Conservation (phyloP, 2,888 invertebrate species). For the Heteromyza rotundicornis region DNA sequence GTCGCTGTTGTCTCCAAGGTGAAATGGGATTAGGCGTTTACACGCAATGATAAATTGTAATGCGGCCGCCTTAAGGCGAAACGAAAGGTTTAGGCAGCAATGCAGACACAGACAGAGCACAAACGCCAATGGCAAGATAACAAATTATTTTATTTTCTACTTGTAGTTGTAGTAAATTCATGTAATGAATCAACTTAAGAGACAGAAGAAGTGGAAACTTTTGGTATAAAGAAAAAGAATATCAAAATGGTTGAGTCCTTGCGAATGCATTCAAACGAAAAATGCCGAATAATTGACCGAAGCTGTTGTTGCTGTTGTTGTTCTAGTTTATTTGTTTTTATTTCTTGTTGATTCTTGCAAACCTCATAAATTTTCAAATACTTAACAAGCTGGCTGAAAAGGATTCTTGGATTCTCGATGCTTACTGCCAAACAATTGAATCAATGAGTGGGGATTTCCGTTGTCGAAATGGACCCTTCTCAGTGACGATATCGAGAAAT, state of each 20-base stretch:
- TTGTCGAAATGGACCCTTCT: background rate
- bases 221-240: too few species aligned
- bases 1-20: background rate
- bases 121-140: too few species aligned
- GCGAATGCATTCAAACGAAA: background rate
- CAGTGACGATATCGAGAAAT: background rate
- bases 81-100: background rate
- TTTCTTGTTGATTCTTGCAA: too few species aligned
- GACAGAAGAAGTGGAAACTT: too few species aligned
- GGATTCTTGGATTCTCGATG: background rate
- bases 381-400: too few species aligned
- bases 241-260: background rate
- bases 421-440: slow-evolving; percentile 1
- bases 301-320: too few species aligned
- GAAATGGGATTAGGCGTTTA: background rate
- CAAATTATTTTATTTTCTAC: too few species aligned
- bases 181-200: too few species aligned
- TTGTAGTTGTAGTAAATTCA: too few species aligned
- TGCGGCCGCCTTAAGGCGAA: background rate
- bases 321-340: too few species aligned
- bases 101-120: too few species aligned
- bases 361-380: too few species aligned
- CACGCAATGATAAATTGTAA: background rate
- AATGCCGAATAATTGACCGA: background rate
- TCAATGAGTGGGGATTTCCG: background rate